Evolutionary conservation across 2,888 invertebrate species (phyloP).

Genomic region (Ophioninae sp.): DNA sequence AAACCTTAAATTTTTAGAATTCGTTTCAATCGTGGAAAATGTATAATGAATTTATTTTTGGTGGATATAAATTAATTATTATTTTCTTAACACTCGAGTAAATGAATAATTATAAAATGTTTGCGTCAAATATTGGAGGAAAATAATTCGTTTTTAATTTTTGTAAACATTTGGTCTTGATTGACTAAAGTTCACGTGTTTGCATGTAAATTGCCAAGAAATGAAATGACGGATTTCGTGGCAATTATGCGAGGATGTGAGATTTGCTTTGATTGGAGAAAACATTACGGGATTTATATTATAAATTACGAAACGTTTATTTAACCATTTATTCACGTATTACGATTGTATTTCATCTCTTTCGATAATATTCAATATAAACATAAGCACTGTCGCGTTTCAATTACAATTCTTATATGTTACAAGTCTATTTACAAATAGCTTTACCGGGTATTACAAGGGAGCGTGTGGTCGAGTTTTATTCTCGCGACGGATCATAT

Average conservation of each 20-base stretch:
- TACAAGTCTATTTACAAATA: conserved; percentile 78
- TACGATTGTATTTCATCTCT: conserved; percentile 75
- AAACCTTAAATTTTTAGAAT: too few species aligned
- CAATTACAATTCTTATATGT: conserved; percentile 73
- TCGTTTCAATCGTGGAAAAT: too few species aligned
- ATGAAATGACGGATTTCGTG: not conserved
- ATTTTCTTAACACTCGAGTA: too few species aligned
- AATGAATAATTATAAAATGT: too few species aligned
- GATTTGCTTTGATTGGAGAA: not conserved
- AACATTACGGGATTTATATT: conserved; percentile 43
- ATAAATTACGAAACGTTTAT: conserved; percentile 77
- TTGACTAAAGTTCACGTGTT: not conserved
- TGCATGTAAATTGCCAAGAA: not conserved
- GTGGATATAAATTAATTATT: too few species aligned
- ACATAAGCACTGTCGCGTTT: conserved; percentile 77
- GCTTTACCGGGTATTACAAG: conserved; percentile 58
- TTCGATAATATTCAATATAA: conserved; percentile 76
- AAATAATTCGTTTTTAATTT: not conserved
- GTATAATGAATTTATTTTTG: too few species aligned
- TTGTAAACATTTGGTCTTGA: not conserved
- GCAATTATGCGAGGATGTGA: not conserved
- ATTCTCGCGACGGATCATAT: conserved; percentile 51
- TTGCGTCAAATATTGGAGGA: too few species aligned
- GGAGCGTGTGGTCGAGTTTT: conserved; percentile 41
- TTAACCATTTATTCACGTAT: conserved; percentile 74